Percentiles rank a stretch among this genome's conserved stretches.
These are phyloP conservation scores for Amblyraja radiata DNA, from an alignment of 2,797 vertebrate genomes.

Conservation along the genomic window DNA sequence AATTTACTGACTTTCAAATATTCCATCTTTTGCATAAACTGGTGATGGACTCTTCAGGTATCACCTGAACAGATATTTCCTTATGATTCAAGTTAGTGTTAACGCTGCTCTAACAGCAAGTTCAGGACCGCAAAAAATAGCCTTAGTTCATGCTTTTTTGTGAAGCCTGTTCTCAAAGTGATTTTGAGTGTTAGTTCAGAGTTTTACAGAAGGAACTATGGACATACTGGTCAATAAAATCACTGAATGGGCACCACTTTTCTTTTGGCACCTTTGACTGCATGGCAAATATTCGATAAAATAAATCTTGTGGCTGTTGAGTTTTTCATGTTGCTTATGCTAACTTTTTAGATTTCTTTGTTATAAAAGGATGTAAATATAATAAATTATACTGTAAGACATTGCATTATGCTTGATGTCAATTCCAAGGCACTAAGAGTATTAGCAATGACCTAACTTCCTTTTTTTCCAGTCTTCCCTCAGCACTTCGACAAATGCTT, in stretches of 20 bases:
- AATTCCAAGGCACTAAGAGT: neutral
- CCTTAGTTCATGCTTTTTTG: neutral
- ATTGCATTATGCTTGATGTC: neutral
- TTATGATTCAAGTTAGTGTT: neutral
- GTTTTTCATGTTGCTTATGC: neutral
- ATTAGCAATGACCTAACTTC: conserved; percentile 26
- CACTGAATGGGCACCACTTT: neutral
- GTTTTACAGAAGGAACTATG: neutral
- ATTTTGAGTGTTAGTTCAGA: neutral
- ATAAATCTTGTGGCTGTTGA: neutral
- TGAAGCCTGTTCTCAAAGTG: neutral
- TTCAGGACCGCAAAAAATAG: neutral
- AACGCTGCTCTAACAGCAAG: too few relatives aligned
- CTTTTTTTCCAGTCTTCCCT: conserved; percentile 65
- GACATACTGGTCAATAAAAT: neutral
- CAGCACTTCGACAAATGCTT: conserved; percentile 67
- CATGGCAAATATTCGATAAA: neutral
- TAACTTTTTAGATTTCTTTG: neutral
- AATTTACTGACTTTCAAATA: neutral
- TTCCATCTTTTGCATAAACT: neutral
- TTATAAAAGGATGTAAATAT: neutral
- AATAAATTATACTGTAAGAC: neutral
- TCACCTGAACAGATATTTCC: neutral
- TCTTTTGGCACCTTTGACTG: too few relatives aligned
- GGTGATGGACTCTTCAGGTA: neutral